A percentile compares a stretch with the other conserved stretches of the same genome.
phyloP scores from a whole-genome alignment of 2,888 invertebrate species.

The Parnassius apollo region DNA sequence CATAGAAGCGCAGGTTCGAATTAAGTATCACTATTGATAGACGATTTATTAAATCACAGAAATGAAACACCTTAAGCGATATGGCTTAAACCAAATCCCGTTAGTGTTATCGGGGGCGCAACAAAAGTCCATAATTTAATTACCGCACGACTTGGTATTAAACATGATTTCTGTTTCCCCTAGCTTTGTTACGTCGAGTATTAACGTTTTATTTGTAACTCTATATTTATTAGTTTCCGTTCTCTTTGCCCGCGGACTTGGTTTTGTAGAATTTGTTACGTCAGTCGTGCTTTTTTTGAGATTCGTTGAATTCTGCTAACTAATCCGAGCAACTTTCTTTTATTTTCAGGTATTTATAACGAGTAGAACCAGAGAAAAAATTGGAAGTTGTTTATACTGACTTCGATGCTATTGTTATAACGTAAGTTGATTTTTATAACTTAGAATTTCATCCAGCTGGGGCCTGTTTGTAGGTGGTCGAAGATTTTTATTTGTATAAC shows the following conservation, averaged over 20 bases:
- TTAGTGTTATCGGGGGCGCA: slow-evolving; percentile 63
- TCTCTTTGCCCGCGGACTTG: slow-evolving; percentile 23
- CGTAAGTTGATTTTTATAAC: slow-evolving; percentile 1
- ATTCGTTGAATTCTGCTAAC: slow-evolving; percentile 21
- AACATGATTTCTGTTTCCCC: slow-evolving; percentile 39
- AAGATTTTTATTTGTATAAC: no score
- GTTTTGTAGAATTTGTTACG: slow-evolving; percentile 19
- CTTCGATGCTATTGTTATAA: not conserved
- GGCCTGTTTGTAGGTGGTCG: no score
- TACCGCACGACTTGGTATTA: slow-evolving; percentile 46
- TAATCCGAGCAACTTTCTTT: slow-evolving; percentile 25
- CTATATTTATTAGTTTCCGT: slow-evolving; percentile 36
- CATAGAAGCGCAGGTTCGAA: not conserved
- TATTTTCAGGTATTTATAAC: slow-evolving; percentile 28
- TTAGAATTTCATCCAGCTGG: not conserved
- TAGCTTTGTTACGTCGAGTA: slow-evolving; percentile 44
- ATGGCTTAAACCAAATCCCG: slow-evolving; percentile 48
- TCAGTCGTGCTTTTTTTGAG: slow-evolving; percentile 17
- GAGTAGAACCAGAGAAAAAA: not conserved
- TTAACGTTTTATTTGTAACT: slow-evolving; percentile 33
- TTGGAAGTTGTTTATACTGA: not conserved
- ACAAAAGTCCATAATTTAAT: slow-evolving; percentile 65
- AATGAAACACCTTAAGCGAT: slow-evolving; percentile 21
- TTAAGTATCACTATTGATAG: not conserved
- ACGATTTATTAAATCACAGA: slow-evolving; percentile 14